A percentile compares a stretch with the other conserved stretches of the same genome.
Evolutionary conservation across 2,888 invertebrate genomes (phyloP).

Genomic region (Creontiades dilutus): DNA sequence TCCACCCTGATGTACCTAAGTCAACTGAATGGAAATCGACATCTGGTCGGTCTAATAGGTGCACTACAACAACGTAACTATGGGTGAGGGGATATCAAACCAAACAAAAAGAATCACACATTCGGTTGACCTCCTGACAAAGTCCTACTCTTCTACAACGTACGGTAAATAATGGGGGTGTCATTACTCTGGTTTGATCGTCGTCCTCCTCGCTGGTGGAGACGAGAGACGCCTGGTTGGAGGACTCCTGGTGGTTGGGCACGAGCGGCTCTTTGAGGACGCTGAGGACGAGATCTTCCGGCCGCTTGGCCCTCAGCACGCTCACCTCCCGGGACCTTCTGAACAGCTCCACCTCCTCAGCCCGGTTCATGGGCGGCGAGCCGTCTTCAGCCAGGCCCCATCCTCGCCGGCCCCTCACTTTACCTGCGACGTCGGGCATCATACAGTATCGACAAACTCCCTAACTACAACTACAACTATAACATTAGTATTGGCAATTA

Average conservation of each 20-base stretch:
- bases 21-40: too few species aligned
- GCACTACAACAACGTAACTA: too few species aligned
- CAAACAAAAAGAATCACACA: too few species aligned
- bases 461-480: too few species aligned
- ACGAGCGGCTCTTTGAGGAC: constrained; percentile 82
- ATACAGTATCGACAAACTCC: background rate
- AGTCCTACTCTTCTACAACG: too few species aligned
- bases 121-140: too few species aligned
- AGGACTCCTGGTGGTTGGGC: constrained; percentile 67
- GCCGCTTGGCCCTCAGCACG: constrained; percentile 71
- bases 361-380: constrained; percentile 81
- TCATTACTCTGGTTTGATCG: constrained; percentile 72
- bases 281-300: constrained; percentile 81
- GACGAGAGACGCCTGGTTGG: constrained; percentile 37
- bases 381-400: constrained; percentile 74
- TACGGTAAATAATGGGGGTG: background rate
- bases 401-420: constrained; percentile 73
- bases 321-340: constrained; percentile 82
- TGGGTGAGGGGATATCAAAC: too few species aligned
- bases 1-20: too few species aligned
- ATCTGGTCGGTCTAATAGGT: too few species aligned
- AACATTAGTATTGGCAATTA: too few species aligned
- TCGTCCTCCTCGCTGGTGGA: constrained; percentile 74
- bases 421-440: constrained; percentile 38
- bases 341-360: constrained; percentile 83